Conservation (phyloP, 2,888 invertebrate species). For the Ditula angustiorana region DNA sequence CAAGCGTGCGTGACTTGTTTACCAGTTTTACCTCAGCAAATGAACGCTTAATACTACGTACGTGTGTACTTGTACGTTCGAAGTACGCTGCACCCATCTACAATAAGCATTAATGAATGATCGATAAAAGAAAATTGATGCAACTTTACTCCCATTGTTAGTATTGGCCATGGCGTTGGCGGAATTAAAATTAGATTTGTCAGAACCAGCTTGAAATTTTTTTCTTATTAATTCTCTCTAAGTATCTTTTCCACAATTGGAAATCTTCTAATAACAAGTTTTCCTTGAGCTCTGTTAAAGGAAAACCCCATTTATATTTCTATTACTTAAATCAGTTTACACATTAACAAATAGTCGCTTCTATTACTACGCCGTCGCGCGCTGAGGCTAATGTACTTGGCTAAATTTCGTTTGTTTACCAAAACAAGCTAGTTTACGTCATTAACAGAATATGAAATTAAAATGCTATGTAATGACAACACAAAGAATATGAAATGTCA, state of each 20-base stretch:
- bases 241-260: too few species aligned
- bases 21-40: slow-evolving; percentile 55
- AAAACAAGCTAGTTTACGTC: too few species aligned
- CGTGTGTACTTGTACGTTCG: slow-evolving; percentile 61
- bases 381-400: too few species aligned
- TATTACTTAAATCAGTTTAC: background rate
- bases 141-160: background rate
- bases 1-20: slow-evolving; percentile 79
- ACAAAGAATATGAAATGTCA: too few species aligned
- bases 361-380: background rate
- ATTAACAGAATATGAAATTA: too few species aligned
- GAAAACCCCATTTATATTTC: background rate
- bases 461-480: too few species aligned
- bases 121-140: slow-evolving; percentile 20
- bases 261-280: too few species aligned
- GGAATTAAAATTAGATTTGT: background rate
- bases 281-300: background rate
- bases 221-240: too few species aligned
- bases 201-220: too few species aligned
- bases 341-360: background rate
- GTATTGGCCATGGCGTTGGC: background rate
- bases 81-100: slow-evolving; percentile 49
- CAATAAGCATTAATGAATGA: slow-evolving; percentile 47
- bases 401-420: too few species aligned
- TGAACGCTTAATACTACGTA: slow-evolving; percentile 66